A percentile compares a stretch with the other conserved stretches of the same genome.
phyloP scores from a whole-genome alignment of 2,113 vertebrate genomes.

The Colaptes auratus region DNA sequence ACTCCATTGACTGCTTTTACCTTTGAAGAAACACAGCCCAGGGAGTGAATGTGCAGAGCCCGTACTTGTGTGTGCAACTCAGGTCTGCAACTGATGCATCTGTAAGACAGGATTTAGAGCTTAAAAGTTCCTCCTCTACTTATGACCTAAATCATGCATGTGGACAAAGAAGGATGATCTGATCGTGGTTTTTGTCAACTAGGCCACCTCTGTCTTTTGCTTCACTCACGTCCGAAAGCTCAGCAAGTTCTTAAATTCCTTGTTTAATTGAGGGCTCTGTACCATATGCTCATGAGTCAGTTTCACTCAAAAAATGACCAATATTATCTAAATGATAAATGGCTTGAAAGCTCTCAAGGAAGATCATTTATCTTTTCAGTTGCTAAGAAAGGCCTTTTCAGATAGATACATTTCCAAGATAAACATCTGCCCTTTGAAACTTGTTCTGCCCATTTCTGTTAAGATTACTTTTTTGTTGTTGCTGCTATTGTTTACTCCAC shows the following conservation, averaged over 20 bases:
- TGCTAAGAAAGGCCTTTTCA: neutral
- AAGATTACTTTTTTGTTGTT: neutral
- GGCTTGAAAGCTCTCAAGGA: neutral
- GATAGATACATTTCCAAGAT: constrained; percentile 1
- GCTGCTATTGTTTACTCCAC: neutral
- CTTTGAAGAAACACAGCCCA: neutral
- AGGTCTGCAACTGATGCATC: neutral
- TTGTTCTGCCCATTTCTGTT: neutral
- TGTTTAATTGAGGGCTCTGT: constrained; percentile 2
- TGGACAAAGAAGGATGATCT: neutral
- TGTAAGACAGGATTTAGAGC: neutral
- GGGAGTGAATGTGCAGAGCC: neutral
- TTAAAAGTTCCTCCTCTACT: neutral
- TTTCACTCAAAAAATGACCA: constrained; percentile 45
- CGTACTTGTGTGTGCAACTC: neutral
- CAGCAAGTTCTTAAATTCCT: constrained; percentile 18
- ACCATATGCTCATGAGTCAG: constrained; percentile 24
- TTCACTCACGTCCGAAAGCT: neutral
- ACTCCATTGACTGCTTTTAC: neutral
- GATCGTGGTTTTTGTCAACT: neutral
- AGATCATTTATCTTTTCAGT: constrained; percentile 35
- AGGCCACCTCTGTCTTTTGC: neutral
- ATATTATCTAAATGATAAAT: constrained; percentile 44
- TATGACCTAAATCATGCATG: neutral
- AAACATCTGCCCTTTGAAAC: neutral